Conservation (phyloP, 2,797 vertebrate genomes). For the Sebastes itinus region DNA sequence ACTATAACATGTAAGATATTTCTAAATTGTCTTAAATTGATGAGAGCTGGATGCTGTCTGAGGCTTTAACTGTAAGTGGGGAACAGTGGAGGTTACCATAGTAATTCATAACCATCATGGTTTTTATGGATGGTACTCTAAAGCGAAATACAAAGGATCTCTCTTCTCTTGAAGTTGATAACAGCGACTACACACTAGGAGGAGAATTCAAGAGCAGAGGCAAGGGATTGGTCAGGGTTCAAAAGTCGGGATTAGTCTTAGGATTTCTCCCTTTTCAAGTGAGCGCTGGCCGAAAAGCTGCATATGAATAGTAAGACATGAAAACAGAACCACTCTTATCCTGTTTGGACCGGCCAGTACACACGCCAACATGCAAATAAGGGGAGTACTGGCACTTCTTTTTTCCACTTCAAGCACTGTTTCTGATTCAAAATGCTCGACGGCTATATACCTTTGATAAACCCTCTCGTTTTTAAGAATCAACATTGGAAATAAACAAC, state of each 20-base stretch:
- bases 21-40: constrained; percentile 21
- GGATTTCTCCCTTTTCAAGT: constrained; percentile 29
- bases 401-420: neutral
- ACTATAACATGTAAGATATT: neutral
- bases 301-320: constrained; percentile 9
- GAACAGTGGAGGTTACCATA: constrained; percentile 7
- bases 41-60: neutral
- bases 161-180: constrained; percentile 29
- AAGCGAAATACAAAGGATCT: constrained; percentile 23
- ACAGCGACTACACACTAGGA: constrained; percentile 1
- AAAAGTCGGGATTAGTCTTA: constrained; percentile 44
- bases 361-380: no score
- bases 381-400: no score
- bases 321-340: neutral
- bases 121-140: constrained; percentile 1
- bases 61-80: constrained; percentile 7
- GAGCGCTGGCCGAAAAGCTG: constrained; percentile 2
- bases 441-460: neutral
- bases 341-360: neutral
- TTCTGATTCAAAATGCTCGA: neutral
- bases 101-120: constrained; percentile 7
- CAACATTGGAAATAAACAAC: neutral
- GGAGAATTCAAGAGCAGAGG: constrained; percentile 11
- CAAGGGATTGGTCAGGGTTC: constrained; percentile 42
- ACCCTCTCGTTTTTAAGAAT: neutral